A percentile compares a stretch with the other conserved stretches of the same genome.
Conservation (phyloP, 2,888 invertebrate genomes). For the Oxytorus armatus region DNA sequence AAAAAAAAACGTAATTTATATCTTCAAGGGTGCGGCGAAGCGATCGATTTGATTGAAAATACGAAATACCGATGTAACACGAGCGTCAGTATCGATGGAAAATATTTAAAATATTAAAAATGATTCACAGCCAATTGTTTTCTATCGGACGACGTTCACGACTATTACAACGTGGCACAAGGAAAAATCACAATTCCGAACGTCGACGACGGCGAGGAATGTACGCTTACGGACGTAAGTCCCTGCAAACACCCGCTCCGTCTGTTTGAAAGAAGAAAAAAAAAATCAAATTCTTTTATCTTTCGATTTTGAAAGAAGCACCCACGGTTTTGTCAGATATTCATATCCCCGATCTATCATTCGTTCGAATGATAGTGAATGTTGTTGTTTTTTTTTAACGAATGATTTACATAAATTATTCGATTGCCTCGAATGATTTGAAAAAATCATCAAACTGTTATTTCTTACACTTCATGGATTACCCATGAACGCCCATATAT, state of each 20-base stretch:
- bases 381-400: neutral
- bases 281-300: slow-evolving; percentile 8
- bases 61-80: neutral
- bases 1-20: neutral
- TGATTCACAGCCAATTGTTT: slow-evolving; percentile 90
- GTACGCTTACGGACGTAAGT: slow-evolving; percentile 95
- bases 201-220: slow-evolving; percentile 98
- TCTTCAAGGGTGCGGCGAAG: too few species aligned
- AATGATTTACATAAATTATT: slow-evolving; percentile 22
- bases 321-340: neutral
- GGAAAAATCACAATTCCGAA: slow-evolving; percentile 98
- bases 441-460: slow-evolving; percentile 10
- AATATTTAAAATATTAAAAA: slow-evolving; percentile 50
- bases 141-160: slow-evolving; percentile 95
- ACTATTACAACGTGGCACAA: slow-evolving; percentile 97
- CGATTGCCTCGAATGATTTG: slow-evolving; percentile 21
- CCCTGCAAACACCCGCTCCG: slow-evolving; percentile 54
- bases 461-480: slow-evolving; percentile 10
- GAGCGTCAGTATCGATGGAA: neutral
- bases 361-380: neutral
- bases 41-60: neutral
- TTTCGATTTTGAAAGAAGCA: neutral
- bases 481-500: slow-evolving; percentile 19
- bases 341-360: neutral
- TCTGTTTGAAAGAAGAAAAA: neutral